Percentiles rank a stretch among this genome's conserved stretches.
phyloP scores from a whole-genome alignment of 2,888 invertebrate genomes.

The Melikaiella ostensackeni region DNA sequence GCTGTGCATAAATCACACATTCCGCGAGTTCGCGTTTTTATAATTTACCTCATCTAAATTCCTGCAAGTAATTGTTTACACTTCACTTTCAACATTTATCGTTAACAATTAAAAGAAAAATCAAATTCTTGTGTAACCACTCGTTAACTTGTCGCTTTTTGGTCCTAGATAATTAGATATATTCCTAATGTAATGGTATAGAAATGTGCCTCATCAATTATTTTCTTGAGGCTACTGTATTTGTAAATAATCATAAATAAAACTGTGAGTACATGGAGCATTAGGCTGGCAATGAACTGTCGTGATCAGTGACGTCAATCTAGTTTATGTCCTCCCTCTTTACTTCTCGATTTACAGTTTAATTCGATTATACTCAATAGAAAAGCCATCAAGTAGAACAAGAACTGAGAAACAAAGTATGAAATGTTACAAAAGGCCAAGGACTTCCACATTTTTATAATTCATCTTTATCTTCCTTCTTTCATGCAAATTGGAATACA shows the following conservation, averaged over 20 bases:
- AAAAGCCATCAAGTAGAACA: not conserved
- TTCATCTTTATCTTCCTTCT: not conserved
- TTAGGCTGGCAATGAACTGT: not conserved
- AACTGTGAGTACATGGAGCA: not conserved
- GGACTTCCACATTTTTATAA: not conserved
- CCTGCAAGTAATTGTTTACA: conserved; percentile 10
- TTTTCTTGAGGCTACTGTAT: conserved; percentile 1
- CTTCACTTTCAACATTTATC: not conserved
- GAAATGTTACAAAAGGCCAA: not conserved
- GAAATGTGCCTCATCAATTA: not conserved
- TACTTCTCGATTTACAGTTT: not conserved
- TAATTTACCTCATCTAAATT: conserved; percentile 26
- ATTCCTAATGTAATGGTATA: not conserved
- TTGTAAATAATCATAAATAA: not conserved
- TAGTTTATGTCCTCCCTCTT: not conserved
- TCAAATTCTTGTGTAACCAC: not conserved
- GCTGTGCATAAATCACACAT: conserved; percentile 24
- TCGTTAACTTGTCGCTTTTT: not conserved
- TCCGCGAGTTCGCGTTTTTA: conserved; percentile 2
- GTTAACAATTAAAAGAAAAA: conserved; percentile 2
- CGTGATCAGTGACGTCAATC: not conserved
- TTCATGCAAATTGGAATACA: not conserved
- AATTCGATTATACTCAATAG: not conserved
- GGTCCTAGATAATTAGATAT: not conserved
- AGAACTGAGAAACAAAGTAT: not conserved